Base-by-base conservation (phyloP, 2,888 invertebrate genomes). In the Bombylius major region DNA sequence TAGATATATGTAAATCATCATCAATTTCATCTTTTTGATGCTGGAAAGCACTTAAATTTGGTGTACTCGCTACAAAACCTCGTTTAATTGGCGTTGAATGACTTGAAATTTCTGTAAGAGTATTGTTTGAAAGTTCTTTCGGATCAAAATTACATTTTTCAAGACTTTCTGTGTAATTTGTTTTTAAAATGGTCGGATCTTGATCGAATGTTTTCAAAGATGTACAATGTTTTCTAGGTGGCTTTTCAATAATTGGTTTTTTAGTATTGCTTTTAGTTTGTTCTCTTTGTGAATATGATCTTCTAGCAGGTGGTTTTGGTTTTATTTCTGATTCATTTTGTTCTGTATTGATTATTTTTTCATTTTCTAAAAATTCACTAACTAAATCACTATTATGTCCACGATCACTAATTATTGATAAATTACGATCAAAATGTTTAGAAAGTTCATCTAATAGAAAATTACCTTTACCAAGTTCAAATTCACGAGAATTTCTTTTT, bases 371-470 rank as follows among this genome's bases (percentile, higher is more conserved):
- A 5, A 65, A 65, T 45, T 65, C 60, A 53, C 44, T 57, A 8
- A 59, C 50, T 11, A 60, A 53, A 58, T 62, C 64, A 55, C 63
- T 61, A 63, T 77, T 75, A 13, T 70, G 70, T 53, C 76, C 67
- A 4, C 78, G 72, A 65, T 79, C 80, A 47, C 78, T 81, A 63
- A 81, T 66, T 62, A 79, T 79, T 14, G 80, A 80, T 5, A 79
- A 70, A 62, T 78, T 79, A 48, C 76, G 76, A 62, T 81, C 79
- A 65, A 78, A 80, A 64, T 80, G 76, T 36, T 75, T 76, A 47
- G 72, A 73, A 2, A 72, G 64, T 59, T 77, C 77, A 60, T 78
- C 79, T 57, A 79, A 62, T 54, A 74, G 55, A 54, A 69, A 73
- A 62, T 72, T 72, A 6, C 68, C 69, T 55, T 65, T 69, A 55